A percentile compares a stretch with the other conserved stretches of the same genome.
Conservation (phyloP, 2,113 vertebrate species). For the Lophotis ruficrista region DNA sequence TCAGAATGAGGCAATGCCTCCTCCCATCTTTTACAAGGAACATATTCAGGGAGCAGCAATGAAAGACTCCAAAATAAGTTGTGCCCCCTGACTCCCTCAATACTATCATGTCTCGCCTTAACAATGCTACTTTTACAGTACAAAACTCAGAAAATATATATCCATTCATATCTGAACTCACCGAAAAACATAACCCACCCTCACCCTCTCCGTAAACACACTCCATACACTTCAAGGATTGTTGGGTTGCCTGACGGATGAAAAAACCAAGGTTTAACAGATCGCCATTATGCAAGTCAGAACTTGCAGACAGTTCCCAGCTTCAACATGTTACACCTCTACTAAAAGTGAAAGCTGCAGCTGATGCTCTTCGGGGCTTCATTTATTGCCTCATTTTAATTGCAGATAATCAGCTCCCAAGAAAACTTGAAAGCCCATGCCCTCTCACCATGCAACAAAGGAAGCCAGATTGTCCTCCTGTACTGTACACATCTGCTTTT, state of each 20-base stretch:
- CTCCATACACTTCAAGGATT: neutral
- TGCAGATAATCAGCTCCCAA: neutral
- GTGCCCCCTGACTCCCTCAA: neutral
- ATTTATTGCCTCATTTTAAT: neutral
- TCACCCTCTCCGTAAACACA: neutral
- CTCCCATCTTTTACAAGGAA: neutral
- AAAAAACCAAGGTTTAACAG: neutral
- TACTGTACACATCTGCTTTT: neutral
- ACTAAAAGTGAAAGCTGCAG: neutral
- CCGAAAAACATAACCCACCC: neutral
- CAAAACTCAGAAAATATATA: neutral
- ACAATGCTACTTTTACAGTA: fast-evolving
- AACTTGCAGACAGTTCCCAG: neutral
- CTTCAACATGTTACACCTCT: neutral
- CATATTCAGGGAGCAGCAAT: neutral
- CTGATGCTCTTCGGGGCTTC: neutral
- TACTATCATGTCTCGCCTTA: neutral
- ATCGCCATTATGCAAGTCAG: neutral
- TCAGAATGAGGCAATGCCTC: neutral
- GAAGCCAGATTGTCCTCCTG: neutral
- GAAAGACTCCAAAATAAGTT: neutral
- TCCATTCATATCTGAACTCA: neutral
- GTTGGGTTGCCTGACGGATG: neutral
- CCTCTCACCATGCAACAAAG: neutral
- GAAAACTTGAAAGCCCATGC: neutral